Evolutionary conservation across 2,797 vertebrate genomes (phyloP), one percentile per base, ranked within the genome.

Genomic region (Galago senegalensis): DNA sequence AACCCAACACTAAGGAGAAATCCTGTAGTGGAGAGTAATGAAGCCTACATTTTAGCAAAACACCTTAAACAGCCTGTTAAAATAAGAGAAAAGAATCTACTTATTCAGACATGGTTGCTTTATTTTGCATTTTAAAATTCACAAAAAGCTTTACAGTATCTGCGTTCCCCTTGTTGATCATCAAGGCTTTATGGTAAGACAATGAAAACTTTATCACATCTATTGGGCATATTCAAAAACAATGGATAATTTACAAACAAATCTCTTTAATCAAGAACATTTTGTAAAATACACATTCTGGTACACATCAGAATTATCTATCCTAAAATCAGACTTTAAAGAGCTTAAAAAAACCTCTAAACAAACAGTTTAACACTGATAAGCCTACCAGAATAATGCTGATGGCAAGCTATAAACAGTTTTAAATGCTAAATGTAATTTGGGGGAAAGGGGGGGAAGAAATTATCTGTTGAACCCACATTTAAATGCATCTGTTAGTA

Each of bases 121-220:
- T 97, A 97, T 97, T 97, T 96, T 89, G 12, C 18, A 96, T 37
- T 96, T 97, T 72, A 87, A 96, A 96, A 75, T 97, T 95, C 77
- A 94, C 93, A 97, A 96, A 94, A 95, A 77, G 49, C 56, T 91
- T 98, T 92, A 96, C 91, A 96, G 89, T 90, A 92, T 92, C 58
- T 77, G 96, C 27, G 70, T 95, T 79, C 67, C 29, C 77, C 63
- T 49, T 81, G 61, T 86, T 95, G 95, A 94, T 95, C 93, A 95
- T 94, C 96, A 96, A 97, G 88, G 91, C 79, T 94, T 97, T 93
- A 98, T 95, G 96, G 87, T 49, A 97, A 96, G 92, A 95, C 81
- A 96, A 93, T 95, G 96, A 96, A 89, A 93, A 53, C 87, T 63
- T 93, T 80, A 93, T 67, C 96, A 96, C 87, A 97, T 73, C 94